A percentile compares a stretch with the other conserved stretches of the same genome.
phyloP scores from a whole-genome alignment of 2,797 vertebrate species.

The Anguilla pacifica region DNA sequence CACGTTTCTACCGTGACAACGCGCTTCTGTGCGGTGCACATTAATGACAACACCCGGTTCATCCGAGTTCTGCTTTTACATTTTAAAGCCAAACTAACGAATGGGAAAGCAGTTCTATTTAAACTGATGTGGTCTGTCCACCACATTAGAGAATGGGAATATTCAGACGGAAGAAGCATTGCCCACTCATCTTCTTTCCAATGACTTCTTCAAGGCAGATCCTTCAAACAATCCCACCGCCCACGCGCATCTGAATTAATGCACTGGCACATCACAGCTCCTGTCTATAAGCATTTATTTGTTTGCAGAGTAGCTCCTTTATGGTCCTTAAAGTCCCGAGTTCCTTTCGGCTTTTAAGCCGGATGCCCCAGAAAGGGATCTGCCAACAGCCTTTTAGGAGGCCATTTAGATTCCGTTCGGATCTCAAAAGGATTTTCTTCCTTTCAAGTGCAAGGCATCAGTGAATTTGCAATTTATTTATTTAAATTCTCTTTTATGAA shows the following conservation, averaged over 20 bases:
- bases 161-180: conserved; percentile 10
- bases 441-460: conserved; percentile 4
- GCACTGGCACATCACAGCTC: not conserved
- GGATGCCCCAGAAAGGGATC: not conserved
- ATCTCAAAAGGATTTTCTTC: conserved; percentile 19
- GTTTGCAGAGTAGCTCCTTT: conserved; percentile 21
- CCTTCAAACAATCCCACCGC: not conserved
- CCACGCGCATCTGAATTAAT: not conserved
- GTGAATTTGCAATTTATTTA: not conserved
- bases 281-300: conserved; percentile 15
- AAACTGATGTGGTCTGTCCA: conserved; percentile 23
- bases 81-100: not conserved
- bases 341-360: not conserved
- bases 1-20: not conserved
- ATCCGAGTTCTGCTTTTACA: not conserved
- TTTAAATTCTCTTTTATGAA: not conserved
- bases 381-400: not conserved
- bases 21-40: not conserved
- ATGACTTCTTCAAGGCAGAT: conserved; percentile 5
- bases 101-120: not conserved
- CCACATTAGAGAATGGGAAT: not conserved
- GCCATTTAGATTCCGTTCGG: conserved; percentile 13
- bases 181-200: conserved; percentile 1
- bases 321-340: conserved; percentile 16
- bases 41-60: not conserved